A percentile compares a stretch with the other conserved stretches of the same genome.
Evolutionary conservation across 1,140 invertebrate species (phyloP).

Genomic region (Sycobia sp.): DNA sequence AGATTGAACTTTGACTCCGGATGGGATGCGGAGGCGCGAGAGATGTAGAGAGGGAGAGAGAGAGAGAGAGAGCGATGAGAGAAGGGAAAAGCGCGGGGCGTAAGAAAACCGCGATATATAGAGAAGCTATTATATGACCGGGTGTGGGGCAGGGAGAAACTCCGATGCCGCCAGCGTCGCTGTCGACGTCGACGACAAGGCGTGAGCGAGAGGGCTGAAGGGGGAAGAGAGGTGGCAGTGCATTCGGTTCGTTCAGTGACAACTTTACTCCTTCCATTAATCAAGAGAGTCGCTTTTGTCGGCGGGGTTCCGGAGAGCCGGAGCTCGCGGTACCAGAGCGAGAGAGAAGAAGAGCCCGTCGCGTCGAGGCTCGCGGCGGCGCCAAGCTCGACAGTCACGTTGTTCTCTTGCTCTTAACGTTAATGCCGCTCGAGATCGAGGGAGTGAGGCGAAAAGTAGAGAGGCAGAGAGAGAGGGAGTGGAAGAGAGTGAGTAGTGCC

Average conservation of each 20-base stretch:
- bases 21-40: constrained; percentile 20
- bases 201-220: too few species aligned
- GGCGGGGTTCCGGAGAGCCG: constrained; percentile 26
- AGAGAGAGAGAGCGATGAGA: too few species aligned
- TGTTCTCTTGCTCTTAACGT: constrained; percentile 54
- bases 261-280: constrained; percentile 52
- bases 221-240: not conserved
- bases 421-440: constrained; percentile 47
- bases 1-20: constrained; percentile 38
- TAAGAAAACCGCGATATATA: too few species aligned
- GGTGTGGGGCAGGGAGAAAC: constrained; percentile 21
- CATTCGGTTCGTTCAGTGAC: constrained; percentile 42
- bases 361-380: not conserved
- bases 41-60: constrained; percentile 2
- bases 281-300: constrained; percentile 53
- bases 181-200: too few species aligned
- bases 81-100: too few species aligned
- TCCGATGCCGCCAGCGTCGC: too few species aligned
- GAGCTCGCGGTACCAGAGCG: not conserved
- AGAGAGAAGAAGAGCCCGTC: constrained; percentile 7
- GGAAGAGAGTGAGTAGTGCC: too few species aligned
- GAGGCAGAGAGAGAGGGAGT: too few species aligned
- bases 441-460: too few species aligned
- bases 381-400: constrained; percentile 38
- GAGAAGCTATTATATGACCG: too few species aligned